Evolutionary conservation across 2,888 invertebrate species (phyloP).

Genomic region (Lithophane semibrunnea): DNA sequence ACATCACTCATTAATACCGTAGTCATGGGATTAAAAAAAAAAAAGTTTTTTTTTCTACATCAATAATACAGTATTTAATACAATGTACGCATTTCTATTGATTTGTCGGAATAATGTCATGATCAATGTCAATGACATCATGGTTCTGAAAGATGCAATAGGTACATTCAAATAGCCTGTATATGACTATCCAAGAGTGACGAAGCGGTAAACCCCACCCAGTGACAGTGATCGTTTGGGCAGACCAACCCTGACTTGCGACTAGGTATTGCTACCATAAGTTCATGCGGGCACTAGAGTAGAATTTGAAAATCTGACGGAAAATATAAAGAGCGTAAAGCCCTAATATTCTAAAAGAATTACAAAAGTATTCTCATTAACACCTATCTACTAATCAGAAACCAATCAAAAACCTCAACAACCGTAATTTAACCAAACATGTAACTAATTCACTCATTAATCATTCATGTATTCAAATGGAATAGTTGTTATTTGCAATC

Average conservation of each 20-base stretch:
- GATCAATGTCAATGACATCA: too few species aligned
- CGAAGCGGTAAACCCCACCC: background rate
- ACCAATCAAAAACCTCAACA: constrained; percentile 44
- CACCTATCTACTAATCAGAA: constrained; percentile 5
- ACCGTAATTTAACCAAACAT: constrained; percentile 24
- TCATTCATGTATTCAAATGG: constrained; percentile 59
- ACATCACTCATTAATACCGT: too few species aligned
- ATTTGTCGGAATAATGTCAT: too few species aligned
- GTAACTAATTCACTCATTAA: constrained; percentile 49
- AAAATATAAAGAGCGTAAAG: background rate
- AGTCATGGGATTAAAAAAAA: too few species aligned
- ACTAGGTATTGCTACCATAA: too few species aligned
- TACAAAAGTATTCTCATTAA: constrained; percentile 2
- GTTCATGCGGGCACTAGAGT: background rate
- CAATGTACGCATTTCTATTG: background rate
- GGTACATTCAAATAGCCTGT: background rate
- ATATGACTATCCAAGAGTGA: background rate
- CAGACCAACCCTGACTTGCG: too few species aligned
- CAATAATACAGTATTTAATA: too few species aligned
- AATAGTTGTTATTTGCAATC: constrained; percentile 36
- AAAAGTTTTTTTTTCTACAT: background rate
- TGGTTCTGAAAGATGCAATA: background rate
- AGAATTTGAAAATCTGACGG: background rate
- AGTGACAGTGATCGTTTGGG: too few species aligned
- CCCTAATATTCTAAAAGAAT: background rate